A percentile compares a stretch with the other conserved stretches of the same genome.
Evolutionary conservation across 2,797 vertebrate genomes (phyloP).

Genomic region (Urosaurus nigricauda): DNA sequence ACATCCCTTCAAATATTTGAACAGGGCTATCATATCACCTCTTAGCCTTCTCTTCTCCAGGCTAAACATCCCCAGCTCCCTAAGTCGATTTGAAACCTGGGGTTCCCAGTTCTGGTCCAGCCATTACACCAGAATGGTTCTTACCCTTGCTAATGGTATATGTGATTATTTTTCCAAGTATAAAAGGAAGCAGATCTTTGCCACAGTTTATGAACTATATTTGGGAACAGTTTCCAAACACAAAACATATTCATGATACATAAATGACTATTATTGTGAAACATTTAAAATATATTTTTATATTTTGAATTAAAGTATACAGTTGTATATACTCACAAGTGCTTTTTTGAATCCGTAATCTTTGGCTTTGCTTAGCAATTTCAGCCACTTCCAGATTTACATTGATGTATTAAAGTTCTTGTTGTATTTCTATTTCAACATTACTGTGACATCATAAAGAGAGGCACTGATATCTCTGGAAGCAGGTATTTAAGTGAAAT

Average conservation of each 20-base stretch:
- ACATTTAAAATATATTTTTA: not conserved
- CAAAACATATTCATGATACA: not conserved
- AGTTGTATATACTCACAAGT: not conserved
- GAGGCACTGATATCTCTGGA: not conserved
- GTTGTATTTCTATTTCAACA: not conserved
- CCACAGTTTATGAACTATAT: not conserved
- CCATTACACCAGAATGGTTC: not conserved
- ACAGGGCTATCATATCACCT: too few relatives aligned
- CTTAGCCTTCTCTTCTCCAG: too few relatives aligned
- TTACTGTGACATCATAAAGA: not conserved
- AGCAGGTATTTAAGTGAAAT: conserved; percentile 1
- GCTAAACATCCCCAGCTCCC: too few relatives aligned
- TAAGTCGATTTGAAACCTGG: not conserved
- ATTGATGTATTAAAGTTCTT: not conserved
- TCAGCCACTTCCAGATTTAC: not conserved
- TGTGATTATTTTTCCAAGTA: not conserved
- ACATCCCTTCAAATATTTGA: too few relatives aligned
- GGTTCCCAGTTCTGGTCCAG: not conserved
- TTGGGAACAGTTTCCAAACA: not conserved
- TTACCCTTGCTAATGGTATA: not conserved
- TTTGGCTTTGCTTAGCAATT: not conserved
- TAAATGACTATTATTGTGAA: not conserved
- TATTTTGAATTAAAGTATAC: not conserved
- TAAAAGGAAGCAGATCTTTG: not conserved
- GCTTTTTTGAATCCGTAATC: not conserved